Percentiles rank a stretch among this genome's conserved stretches.
These are phyloP conservation scores for Melanargia galathea DNA, from an alignment of 2,888 invertebrate genomes.

Conservation along the genomic window DNA sequence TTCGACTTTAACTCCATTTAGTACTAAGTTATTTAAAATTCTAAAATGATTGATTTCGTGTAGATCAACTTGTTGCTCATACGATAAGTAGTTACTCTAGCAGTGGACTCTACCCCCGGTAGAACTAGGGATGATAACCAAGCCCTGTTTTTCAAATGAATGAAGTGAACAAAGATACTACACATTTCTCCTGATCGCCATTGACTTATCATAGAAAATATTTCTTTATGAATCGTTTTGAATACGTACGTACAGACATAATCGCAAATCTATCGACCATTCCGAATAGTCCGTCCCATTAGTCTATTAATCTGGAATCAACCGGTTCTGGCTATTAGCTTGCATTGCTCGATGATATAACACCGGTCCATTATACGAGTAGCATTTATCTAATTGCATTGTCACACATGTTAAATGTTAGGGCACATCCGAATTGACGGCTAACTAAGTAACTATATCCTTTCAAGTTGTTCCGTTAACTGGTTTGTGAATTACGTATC, in stretches of 20 bases:
- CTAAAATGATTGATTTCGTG: no score
- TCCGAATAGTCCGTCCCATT: conserved; percentile 45
- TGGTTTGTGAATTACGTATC: not conserved
- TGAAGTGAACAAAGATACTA: not conserved
- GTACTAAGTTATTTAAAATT: no score
- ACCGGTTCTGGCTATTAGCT: conserved; percentile 42
- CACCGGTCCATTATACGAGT: conserved; percentile 18
- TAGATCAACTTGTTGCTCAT: no score
- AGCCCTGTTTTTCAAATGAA: not conserved
- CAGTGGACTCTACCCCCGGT: no score
- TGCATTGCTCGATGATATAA: conserved; percentile 20
- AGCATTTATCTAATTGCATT: conserved; percentile 57
- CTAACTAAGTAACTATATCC: not conserved
- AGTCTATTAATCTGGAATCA: conserved; percentile 53
- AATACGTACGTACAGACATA: not conserved
- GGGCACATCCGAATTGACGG: not conserved
- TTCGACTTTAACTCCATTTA: no score
- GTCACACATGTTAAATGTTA: conserved; percentile 37
- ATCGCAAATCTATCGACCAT: conserved; percentile 17
- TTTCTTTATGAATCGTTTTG: not conserved
- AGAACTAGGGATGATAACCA: not conserved
- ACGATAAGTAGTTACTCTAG: no score
- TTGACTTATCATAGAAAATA: conserved; percentile 4
- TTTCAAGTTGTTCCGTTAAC: not conserved
- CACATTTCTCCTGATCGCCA: not conserved